Conservation (phyloP, 2,888 invertebrate species). For the Emmelina monodactyla region DNA sequence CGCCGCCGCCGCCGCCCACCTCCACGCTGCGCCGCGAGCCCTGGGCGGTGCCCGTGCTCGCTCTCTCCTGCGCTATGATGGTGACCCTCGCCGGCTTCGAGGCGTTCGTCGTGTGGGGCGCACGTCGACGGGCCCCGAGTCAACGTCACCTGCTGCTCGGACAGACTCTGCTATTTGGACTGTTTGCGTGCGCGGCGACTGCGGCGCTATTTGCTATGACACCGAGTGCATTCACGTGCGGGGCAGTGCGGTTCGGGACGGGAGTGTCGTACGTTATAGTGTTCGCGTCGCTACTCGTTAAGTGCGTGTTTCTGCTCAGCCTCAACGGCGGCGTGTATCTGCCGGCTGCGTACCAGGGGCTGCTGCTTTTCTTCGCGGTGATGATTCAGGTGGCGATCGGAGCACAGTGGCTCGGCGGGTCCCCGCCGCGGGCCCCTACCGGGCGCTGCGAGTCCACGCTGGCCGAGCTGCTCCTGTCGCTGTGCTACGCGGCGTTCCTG, state of each 20-base stretch:
- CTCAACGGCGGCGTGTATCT: constrained; percentile 91
- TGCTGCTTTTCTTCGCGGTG: constrained; percentile 88
- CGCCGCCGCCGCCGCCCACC: constrained; percentile 25
- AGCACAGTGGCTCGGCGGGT: constrained; percentile 83
- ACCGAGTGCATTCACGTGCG: constrained; percentile 82
- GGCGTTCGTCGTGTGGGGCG: constrained; percentile 82
- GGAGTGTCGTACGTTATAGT: constrained; percentile 86
- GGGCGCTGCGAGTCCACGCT: constrained; percentile 72
- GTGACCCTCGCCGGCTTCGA: constrained; percentile 87
- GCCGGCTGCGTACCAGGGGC: constrained; percentile 90
- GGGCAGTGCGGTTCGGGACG: constrained; percentile 81
- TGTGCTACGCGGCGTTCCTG: constrained; percentile 85
- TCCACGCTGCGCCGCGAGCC: constrained; percentile 73
- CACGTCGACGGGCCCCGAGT: constrained; percentile 83
- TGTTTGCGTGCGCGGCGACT: constrained; percentile 82
- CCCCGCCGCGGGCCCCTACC: constrained; percentile 68
- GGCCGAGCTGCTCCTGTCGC: constrained; percentile 76
- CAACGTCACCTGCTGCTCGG: constrained; percentile 87
- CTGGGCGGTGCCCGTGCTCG: constrained; percentile 91
- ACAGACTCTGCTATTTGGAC: constrained; percentile 83
- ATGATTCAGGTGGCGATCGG: constrained; percentile 89
- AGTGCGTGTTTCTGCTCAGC: constrained; percentile 92
- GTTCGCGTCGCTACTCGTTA: constrained; percentile 90
- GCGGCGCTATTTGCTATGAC: constrained; percentile 81
- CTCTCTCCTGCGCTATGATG: constrained; percentile 85